These are phyloP conservation scores for Melanostigma gelatinosum DNA, from an alignment of 2,113 vertebrate genomes.

Conservation along the genomic window DNA sequence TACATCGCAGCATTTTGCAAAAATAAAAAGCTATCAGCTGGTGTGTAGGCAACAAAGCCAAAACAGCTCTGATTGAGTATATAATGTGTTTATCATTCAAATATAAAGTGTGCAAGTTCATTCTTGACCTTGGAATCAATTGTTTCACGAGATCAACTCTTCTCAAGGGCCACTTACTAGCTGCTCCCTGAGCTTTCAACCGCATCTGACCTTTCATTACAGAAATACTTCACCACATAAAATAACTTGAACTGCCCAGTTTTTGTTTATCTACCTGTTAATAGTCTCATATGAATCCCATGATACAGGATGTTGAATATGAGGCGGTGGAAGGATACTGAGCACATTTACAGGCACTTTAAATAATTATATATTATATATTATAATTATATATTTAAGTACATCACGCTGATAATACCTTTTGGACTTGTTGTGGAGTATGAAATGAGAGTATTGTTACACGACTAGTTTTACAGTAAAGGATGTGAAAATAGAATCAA, in stretches of 20 bases:
- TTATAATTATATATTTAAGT: neutral
- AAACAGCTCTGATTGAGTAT: neutral
- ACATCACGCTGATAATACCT: neutral
- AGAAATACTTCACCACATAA: neutral
- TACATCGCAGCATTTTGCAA: conserved; percentile 17
- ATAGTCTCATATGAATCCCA: neutral
- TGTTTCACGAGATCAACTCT: neutral
- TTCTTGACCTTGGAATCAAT: neutral
- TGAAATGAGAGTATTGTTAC: neutral
- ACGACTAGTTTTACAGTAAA: neutral
- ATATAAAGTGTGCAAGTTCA: neutral
- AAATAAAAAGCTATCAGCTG: neutral
- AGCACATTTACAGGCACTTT: neutral
- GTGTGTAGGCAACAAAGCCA: neutral
- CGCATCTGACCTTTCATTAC: neutral
- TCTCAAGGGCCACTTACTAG: neutral
- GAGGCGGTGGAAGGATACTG: neutral
- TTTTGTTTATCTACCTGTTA: neutral
- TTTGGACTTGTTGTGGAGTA: neutral
- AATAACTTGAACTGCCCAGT: neutral
- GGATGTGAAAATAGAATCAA: neutral
- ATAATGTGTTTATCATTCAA: neutral
- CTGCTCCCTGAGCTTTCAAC: neutral
- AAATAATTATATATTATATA: no score
- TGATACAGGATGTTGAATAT: neutral